These are phyloP conservation scores for Echeneis naucrates DNA, from an alignment of 2,797 vertebrate species.

Conservation along the genomic window DNA sequence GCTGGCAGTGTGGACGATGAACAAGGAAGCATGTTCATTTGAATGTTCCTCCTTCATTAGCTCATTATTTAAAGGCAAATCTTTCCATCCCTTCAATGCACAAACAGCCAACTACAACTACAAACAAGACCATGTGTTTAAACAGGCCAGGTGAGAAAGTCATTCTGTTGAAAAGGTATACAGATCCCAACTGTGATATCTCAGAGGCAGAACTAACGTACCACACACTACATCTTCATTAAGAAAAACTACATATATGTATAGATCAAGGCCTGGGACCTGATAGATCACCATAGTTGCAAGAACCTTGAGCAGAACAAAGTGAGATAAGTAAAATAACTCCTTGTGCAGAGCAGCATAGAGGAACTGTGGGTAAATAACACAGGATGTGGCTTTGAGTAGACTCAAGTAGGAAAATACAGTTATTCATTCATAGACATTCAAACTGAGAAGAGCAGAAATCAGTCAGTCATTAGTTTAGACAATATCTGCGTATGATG, in stretches of 20 bases:
- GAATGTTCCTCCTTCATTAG: neutral
- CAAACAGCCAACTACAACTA: neutral
- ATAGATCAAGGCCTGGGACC: conserved; percentile 38
- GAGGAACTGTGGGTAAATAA: conserved; percentile 29
- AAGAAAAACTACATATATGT: conserved; percentile 34
- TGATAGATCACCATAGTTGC: conserved; percentile 11
- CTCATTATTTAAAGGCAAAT: neutral
- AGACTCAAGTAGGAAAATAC: conserved; percentile 48
- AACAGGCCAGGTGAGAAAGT: conserved; percentile 1
- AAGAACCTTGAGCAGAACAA: conserved; percentile 20
- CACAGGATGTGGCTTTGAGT: conserved; percentile 65
- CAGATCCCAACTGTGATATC: conserved; percentile 6
- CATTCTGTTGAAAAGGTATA: neutral
- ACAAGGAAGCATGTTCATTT: neutral
- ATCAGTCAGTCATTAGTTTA: conserved; percentile 35
- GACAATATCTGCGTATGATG: conserved; percentile 49
- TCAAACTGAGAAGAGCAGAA: conserved; percentile 45
- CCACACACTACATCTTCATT: conserved; percentile 24
- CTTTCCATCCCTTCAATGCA: neutral
- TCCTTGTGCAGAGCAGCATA: conserved; percentile 24
- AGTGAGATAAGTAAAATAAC: neutral
- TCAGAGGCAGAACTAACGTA: conserved; percentile 43
- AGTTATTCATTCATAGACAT: conserved; percentile 48
- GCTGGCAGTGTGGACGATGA: neutral
- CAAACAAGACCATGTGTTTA: conserved; percentile 4